Evolutionary conservation across 2,797 vertebrate species (phyloP).

Genomic region (Myripristis jacobus): DNA sequence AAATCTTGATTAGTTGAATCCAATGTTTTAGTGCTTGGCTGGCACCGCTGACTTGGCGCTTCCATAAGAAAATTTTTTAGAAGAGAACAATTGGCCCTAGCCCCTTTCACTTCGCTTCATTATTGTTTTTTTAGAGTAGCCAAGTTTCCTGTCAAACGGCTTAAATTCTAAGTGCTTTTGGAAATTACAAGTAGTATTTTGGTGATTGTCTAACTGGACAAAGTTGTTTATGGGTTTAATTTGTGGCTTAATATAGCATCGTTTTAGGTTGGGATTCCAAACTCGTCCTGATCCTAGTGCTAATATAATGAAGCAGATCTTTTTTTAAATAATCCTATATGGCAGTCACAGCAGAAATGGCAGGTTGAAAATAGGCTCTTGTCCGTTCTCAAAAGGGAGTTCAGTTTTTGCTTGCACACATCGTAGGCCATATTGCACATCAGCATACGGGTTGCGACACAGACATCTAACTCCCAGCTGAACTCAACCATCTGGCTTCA

Average conservation of each 20-base stretch:
- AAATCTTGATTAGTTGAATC: slow-evolving; percentile 71
- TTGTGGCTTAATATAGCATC: not conserved
- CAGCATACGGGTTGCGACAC: slow-evolving; percentile 29
- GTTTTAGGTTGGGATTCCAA: not conserved
- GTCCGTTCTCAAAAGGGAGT: slow-evolving; percentile 26
- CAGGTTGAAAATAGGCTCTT: slow-evolving; percentile 24
- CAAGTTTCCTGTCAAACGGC: slow-evolving; percentile 9
- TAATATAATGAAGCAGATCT: slow-evolving; percentile 18
- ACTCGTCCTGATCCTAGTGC: slow-evolving; percentile 14
- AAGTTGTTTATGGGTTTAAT: slow-evolving; percentile 15
- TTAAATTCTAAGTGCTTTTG: slow-evolving; percentile 15
- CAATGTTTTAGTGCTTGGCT: slow-evolving; percentile 61
- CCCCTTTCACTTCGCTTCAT: slow-evolving; percentile 15
- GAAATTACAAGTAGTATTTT: not conserved
- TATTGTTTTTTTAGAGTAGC: slow-evolving; percentile 23
- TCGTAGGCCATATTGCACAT: slow-evolving; percentile 33
- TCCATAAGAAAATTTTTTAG: slow-evolving; percentile 1
- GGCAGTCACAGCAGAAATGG: slow-evolving; percentile 8
- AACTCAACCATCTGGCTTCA: slow-evolving; percentile 63
- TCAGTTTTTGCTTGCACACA: slow-evolving; percentile 37
- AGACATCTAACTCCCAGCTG: slow-evolving; percentile 53
- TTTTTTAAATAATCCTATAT: slow-evolving; percentile 7
- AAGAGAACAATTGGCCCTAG: slow-evolving; percentile 9
- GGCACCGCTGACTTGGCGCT: slow-evolving; percentile 49
- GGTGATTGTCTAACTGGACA: slow-evolving; percentile 13